Conservation (phyloP, 53 echinoderm and acorn worm species). For the Mesocentrotus franciscanus region DNA sequence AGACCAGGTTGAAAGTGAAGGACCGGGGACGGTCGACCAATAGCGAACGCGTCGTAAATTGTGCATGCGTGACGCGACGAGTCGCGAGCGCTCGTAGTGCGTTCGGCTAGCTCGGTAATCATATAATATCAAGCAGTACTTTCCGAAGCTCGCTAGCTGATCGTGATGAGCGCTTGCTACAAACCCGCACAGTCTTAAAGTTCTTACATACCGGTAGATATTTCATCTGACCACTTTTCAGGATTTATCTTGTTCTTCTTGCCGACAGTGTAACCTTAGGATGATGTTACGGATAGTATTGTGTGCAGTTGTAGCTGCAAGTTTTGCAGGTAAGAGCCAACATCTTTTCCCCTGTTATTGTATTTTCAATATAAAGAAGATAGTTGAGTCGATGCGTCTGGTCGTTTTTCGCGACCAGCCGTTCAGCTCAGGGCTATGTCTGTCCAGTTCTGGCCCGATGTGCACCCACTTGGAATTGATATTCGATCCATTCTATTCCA, state of each 20-base stretch:
- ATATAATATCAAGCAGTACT: too few relatives aligned
- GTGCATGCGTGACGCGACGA: too few relatives aligned
- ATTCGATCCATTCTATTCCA: not conserved
- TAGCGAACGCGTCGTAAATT: too few relatives aligned
- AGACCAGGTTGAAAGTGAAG: too few relatives aligned
- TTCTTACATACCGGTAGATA: too few relatives aligned
- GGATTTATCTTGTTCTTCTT: not conserved
- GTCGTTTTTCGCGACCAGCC: not conserved
- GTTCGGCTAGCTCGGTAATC: too few relatives aligned
- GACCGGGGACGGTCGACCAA: too few relatives aligned
- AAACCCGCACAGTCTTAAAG: too few relatives aligned
- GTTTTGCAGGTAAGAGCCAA: slow-evolving; percentile 4
- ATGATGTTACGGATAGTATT: slow-evolving; percentile 38
- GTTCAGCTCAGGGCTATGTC: not conserved
- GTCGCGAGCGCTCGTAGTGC: too few relatives aligned
- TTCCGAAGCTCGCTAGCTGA: too few relatives aligned
- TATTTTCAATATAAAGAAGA: too few relatives aligned
- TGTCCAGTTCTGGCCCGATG: not conserved
- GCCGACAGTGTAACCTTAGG: not conserved
- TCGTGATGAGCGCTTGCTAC: too few relatives aligned
- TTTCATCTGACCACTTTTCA: not conserved
- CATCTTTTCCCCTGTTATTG: not conserved
- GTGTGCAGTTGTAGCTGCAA: slow-evolving; percentile 34
- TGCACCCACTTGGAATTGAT: not conserved
- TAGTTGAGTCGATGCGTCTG: not conserved